A percentile compares a stretch with the other conserved stretches of the same genome.
phyloP scores from a whole-genome alignment of 2,888 invertebrate genomes.

The Macroteleia sp. region DNA sequence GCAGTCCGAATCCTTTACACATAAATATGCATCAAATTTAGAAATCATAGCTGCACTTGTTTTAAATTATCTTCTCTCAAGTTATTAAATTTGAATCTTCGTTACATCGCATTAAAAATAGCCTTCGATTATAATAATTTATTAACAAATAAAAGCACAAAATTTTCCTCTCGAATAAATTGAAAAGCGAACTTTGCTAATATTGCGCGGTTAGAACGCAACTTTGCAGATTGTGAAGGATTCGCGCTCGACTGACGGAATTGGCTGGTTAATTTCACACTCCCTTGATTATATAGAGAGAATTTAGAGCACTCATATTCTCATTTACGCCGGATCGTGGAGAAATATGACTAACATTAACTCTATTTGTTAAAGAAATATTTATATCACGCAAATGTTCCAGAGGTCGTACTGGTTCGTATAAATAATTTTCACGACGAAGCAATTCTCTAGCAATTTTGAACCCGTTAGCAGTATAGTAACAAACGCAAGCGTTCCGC shows the following conservation, averaged over 20 bases:
- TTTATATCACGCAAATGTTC: slow-evolving; percentile 20
- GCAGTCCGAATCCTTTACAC: too few relatives aligned
- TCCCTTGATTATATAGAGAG: slow-evolving; percentile 82
- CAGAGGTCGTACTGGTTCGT: background rate
- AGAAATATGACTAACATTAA: slow-evolving; percentile 28
- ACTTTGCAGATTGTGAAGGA: slow-evolving; percentile 58
- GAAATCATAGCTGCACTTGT: too few relatives aligned
- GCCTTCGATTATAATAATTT: slow-evolving; percentile 1
- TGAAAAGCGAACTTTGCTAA: slow-evolving; percentile 35
- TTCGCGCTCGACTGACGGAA: slow-evolving; percentile 80
- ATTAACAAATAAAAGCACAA: slow-evolving; percentile 15
- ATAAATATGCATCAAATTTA: too few relatives aligned
- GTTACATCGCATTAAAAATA: background rate
- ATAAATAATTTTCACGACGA: slow-evolving; percentile 17
- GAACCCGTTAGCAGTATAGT: background rate
- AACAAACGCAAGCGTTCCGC: slow-evolving; percentile 2
- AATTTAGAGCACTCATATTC: slow-evolving; percentile 81
- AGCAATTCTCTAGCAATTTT: slow-evolving; percentile 14
- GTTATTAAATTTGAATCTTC: too few relatives aligned
- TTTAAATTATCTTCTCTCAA: too few relatives aligned
- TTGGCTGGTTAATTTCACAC: slow-evolving; percentile 82
- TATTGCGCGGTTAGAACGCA: slow-evolving; percentile 22
- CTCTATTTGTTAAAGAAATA: slow-evolving; percentile 22
- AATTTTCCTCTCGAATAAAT: slow-evolving; percentile 26
- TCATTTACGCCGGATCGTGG: slow-evolving; percentile 35